Base-by-base conservation (phyloP, 2,113 vertebrate species). In the Cyanistes caeruleus region DNA sequence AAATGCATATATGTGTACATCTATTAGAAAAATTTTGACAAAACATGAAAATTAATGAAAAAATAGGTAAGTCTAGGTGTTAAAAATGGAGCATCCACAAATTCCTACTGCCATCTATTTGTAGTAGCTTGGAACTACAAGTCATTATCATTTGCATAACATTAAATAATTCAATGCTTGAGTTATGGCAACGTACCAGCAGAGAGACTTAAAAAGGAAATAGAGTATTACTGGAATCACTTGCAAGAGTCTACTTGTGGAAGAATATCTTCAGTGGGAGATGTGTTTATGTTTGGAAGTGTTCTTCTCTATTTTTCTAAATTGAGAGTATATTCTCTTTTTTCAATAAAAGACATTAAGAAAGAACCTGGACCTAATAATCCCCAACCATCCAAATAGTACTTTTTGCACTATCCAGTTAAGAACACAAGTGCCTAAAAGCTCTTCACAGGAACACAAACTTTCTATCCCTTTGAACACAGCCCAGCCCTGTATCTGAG, bases 81-180 rank as follows among this genome's bases (percentile, higher is more conserved):
- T 15, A 39, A 85, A 87, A 51, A 63, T 56, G 35, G 5, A n/a
- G 19, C 7, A 84, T 93, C 35, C 28, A 94, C 60, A 93, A 95
- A 80, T 74, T 96, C 8, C 72, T 95, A 74, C 56, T 90, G 88
- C 90, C 95, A 96, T 95, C 93, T 96, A 68, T 96, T 88, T 94
- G 85, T 88, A 63, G 43, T 20, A 37, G 1, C 5, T 46, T 75
- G 80, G 90, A 94, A 88, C 35, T 90, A 49, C 90, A 92, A 43
- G 2, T 55, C 17, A 7, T 48, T 73, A 18, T 13, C 1, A 30
- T 91, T 96, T 55, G 39, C 68, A 44, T 84, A 56, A 41, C 3
- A 43, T 68, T 70, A 75, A 78, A n/a, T 72, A 63, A 59, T 67
- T 56, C 60, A 55, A 7, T 10, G 14, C 27, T 87, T 72, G 15